These are phyloP conservation scores for Pseudomyrmex sp. DNA, from an alignment of 1,140 invertebrate species.

Conservation along the genomic window DNA sequence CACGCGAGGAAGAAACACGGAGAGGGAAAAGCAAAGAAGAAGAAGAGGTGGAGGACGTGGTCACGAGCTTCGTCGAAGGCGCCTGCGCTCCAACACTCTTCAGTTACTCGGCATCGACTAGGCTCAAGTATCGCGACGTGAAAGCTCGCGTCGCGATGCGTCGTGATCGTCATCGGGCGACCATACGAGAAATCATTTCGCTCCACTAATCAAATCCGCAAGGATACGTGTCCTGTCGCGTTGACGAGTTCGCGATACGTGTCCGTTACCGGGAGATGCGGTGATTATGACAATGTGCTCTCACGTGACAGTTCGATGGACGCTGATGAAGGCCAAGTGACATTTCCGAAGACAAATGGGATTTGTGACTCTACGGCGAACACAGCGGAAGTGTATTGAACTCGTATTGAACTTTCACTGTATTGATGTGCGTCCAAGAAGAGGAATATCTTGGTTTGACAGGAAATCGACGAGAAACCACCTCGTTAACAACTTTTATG, in stretches of 20 bases:
- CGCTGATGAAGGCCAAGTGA: not conserved
- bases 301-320: conserved; percentile 23
- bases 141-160: conserved; percentile 71
- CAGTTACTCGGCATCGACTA: conserved; percentile 64
- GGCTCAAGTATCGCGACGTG: conserved; percentile 63
- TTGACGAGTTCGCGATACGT: conserved; percentile 6
- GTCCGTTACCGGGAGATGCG: not conserved
- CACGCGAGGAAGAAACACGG: conserved; percentile 47
- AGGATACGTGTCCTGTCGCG: conserved; percentile 46
- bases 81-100: conserved; percentile 70
- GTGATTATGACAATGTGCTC: not conserved
- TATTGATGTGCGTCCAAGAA: too few relatives aligned
- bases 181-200: conserved; percentile 54
- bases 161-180: conserved; percentile 58
- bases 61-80: conserved; percentile 69
- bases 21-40: conserved; percentile 7
- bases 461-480: not conserved
- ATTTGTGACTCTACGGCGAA: not conserved
- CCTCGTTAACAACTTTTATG: not conserved
- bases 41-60: conserved; percentile 54
- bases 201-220: conserved; percentile 47
- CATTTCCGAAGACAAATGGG: not conserved
- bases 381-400: not conserved
- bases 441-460: not conserved
- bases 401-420: not conserved